A percentile compares a stretch with the other conserved stretches of the same genome.
Conservation (phyloP, 2,113 vertebrate genomes). For the Prunella fulvescens region DNA sequence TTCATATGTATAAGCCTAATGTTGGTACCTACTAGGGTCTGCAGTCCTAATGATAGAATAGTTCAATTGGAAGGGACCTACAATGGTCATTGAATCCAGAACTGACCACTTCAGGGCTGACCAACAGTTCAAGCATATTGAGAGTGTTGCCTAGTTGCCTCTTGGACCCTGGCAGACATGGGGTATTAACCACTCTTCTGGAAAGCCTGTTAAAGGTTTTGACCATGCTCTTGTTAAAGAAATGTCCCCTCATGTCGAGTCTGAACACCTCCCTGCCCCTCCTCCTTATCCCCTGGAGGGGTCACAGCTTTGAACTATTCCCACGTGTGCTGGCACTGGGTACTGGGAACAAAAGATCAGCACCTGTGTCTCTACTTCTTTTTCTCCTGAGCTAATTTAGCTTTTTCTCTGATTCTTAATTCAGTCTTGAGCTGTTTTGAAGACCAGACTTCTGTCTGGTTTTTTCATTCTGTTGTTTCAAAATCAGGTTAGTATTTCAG, state of each 20-base stretch:
- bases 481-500: not conserved
- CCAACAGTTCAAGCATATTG: not conserved
- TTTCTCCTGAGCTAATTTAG: not conserved
- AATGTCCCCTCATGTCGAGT: accelerated
- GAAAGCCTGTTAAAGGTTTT: not conserved
- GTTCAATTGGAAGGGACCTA: not conserved
- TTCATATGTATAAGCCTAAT: not conserved
- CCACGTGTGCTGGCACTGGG: accelerated
- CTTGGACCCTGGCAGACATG: not conserved
- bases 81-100: not conserved
- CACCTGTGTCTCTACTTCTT: not conserved
- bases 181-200: not conserved
- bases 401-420: not conserved
- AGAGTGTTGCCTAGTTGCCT: not conserved
- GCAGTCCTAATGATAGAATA: not conserved
- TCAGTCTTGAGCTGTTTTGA: not conserved
- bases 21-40: not conserved
- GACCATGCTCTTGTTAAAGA: not conserved
- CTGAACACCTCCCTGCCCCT: not conserved
- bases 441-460: not conserved
- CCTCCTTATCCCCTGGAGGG: accelerated
- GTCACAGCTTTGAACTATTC: not conserved
- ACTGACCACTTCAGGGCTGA: not conserved
- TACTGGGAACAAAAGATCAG: not conserved
- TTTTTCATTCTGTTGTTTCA: not conserved